Conservation (phyloP, 2,888 invertebrate species). For the Acleris literana region DNA sequence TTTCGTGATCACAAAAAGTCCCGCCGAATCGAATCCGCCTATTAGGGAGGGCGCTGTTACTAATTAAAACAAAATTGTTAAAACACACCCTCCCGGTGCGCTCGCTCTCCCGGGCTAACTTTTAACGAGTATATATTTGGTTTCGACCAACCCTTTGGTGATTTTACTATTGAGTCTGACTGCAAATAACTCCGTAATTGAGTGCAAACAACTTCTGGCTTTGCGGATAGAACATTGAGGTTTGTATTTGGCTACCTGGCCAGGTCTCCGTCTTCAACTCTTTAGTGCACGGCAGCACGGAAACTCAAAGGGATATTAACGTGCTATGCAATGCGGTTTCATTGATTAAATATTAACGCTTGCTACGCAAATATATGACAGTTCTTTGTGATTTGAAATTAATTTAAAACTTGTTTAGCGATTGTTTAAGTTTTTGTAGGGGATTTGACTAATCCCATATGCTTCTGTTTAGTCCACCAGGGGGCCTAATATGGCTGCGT, state of each 20-base stretch:
- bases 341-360: too few relatives aligned
- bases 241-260: conserved; percentile 46
- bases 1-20: conserved; percentile 50
- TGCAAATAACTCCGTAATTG: conserved; percentile 82
- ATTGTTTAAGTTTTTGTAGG: too few relatives aligned
- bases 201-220: conserved; percentile 78
- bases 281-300: background rate
- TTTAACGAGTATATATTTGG: conserved; percentile 84
- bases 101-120: conserved; percentile 71
- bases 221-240: conserved; percentile 64
- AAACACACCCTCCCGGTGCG: conserved; percentile 65
- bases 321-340: background rate
- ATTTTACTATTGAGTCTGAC: conserved; percentile 80
- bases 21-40: conserved; percentile 69
- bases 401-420: too few relatives aligned
- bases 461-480: too few relatives aligned
- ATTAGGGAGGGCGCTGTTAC: conserved; percentile 71
- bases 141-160: conserved; percentile 81
- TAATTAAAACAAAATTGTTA: conserved; percentile 83
- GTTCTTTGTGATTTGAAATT: too few relatives aligned
- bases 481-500: too few relatives aligned
- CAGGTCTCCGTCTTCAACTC: background rate
- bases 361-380: too few relatives aligned
- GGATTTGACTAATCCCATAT: too few relatives aligned
- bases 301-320: conserved; percentile 9